These are phyloP conservation scores for Clarias macrocephalus DNA, from an alignment of 2,113 vertebrate species.

Conservation along the genomic window DNA sequence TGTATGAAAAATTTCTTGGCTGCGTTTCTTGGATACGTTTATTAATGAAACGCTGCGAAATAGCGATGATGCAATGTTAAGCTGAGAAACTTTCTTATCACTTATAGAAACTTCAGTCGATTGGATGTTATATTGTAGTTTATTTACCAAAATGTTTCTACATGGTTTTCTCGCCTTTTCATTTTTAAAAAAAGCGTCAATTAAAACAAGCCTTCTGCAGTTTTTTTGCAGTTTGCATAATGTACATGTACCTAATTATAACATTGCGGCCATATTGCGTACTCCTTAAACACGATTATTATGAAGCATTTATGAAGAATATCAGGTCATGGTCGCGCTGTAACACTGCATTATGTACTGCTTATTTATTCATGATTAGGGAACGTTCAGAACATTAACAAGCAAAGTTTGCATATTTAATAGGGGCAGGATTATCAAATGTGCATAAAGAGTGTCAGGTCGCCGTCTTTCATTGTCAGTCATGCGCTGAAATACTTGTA, in stretches of 20 bases:
- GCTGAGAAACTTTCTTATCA: neutral
- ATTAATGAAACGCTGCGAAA: neutral
- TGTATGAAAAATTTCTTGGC: neutral
- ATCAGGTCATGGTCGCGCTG: neutral
- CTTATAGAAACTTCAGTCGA: neutral
- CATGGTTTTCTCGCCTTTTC: neutral
- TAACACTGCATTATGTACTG: neutral
- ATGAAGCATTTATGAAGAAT: conserved; percentile 8
- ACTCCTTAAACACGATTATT: neutral
- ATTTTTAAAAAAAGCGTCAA: neutral
- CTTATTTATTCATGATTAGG: conserved; percentile 21
- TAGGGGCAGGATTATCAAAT: neutral
- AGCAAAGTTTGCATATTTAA: neutral
- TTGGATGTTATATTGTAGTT: neutral
- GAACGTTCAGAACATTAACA: neutral
- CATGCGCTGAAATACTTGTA: neutral
- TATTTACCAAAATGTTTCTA: neutral
- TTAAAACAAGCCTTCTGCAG: neutral
- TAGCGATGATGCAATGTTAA: neutral
- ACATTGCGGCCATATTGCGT: neutral
- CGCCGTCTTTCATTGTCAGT: neutral
- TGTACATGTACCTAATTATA: neutral
- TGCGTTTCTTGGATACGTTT: neutral
- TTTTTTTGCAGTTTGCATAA: neutral
- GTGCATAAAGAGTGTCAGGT: neutral